Conservation (phyloP, 2,113 vertebrate genomes). For the Thoracochromis brauschi region DNA sequence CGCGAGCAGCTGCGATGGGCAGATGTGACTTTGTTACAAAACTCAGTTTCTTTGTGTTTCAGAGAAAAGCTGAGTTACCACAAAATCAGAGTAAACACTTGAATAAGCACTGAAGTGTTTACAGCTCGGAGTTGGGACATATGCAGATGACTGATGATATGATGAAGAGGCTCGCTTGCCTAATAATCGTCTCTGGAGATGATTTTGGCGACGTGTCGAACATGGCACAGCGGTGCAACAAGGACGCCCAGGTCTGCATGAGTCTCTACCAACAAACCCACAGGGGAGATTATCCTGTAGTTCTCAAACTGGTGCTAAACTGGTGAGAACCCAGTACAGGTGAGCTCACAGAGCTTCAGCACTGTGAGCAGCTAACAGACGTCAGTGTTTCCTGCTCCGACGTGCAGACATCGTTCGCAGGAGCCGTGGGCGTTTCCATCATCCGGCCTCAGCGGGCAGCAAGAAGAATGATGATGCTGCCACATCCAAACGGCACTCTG, state of each 20-base stretch:
- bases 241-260: fast-evolving
- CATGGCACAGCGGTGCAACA: not conserved
- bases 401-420: fast-evolving
- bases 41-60: not conserved
- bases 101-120: not conserved
- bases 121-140: not conserved
- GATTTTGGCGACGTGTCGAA: not conserved
- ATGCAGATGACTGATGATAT: not conserved
- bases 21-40: not conserved
- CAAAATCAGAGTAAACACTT: not conserved
- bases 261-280: not conserved
- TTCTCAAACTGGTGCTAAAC: not conserved
- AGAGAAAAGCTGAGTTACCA: not conserved
- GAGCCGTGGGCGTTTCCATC: not conserved
- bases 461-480: not conserved
- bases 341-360: not conserved
- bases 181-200: not conserved
- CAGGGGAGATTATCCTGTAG: fast-evolving
- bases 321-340: not conserved
- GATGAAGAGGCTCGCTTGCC: not conserved
- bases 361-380: not conserved
- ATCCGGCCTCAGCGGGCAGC: not conserved
- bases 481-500: not conserved
- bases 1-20: not conserved
- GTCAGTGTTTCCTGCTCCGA: not conserved